These are phyloP conservation scores for Lycophotia porphyrea DNA, from an alignment of 2,888 invertebrate species.

Conservation along the genomic window DNA sequence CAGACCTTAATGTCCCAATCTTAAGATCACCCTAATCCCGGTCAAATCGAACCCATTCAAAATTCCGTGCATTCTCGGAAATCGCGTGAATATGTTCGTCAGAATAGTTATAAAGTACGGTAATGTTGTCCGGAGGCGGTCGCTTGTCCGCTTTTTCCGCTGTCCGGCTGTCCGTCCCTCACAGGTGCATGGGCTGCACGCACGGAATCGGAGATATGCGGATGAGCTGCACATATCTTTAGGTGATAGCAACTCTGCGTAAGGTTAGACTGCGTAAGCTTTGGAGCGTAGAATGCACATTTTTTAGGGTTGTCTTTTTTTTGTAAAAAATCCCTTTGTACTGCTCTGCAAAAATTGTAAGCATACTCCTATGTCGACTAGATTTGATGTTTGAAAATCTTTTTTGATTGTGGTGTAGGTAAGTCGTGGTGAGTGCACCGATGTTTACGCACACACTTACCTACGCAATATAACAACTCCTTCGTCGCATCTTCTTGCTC, in stretches of 20 bases:
- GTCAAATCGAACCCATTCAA: constrained; percentile 35
- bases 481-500: not conserved
- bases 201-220: constrained; percentile 61
- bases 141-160: constrained; percentile 42
- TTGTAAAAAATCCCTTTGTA: not conserved
- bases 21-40: constrained; percentile 49
- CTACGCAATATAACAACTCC: not conserved
- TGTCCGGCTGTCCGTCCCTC: constrained; percentile 45
- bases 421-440: not conserved
- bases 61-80: constrained; percentile 60
- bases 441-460: not conserved
- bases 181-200: constrained; percentile 58
- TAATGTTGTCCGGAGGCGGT: constrained; percentile 63
- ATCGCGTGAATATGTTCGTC: constrained; percentile 59
- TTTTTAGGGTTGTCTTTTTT: not conserved
- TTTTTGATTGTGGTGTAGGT: not conserved
- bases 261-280: constrained; percentile 28
- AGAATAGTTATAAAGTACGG: constrained; percentile 52
- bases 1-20: constrained; percentile 17
- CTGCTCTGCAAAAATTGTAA: not conserved
- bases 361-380: not conserved
- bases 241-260: constrained; percentile 48
- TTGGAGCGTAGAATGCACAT: not conserved
- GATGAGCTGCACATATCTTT: constrained; percentile 47
- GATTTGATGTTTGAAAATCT: not conserved